Conservation (phyloP, 1,140 invertebrate genomes). For the Aleiodes sp. region DNA sequence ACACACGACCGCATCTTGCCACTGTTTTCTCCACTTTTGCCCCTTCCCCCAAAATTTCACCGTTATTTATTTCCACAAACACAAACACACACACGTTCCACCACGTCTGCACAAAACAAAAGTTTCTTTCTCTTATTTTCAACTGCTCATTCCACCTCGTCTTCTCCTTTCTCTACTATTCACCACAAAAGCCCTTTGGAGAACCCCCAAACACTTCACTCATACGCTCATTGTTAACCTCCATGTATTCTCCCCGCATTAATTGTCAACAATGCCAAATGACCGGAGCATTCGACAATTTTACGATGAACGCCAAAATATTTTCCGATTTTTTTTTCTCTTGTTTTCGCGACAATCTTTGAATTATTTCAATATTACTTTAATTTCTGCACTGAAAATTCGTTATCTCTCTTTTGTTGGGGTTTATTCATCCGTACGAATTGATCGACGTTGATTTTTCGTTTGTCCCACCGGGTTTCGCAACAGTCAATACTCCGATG, state of each 20-base stretch:
- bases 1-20: conserved; percentile 55
- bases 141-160: too few relatives aligned
- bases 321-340: conserved; percentile 8
- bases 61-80: conserved; percentile 21
- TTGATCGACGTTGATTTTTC: conserved; percentile 22
- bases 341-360: neutral
- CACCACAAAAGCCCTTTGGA: too few relatives aligned
- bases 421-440: neutral
- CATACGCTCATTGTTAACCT: too few relatives aligned
- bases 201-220: too few relatives aligned
- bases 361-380: conserved; percentile 6
- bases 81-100: conserved; percentile 23
- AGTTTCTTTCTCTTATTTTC: neutral
- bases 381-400: neutral
- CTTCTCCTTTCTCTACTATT: too few relatives aligned
- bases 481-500: neutral
- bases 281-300: conserved; percentile 41
- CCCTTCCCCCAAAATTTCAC: too few relatives aligned
- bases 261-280: too few relatives aligned
- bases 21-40: conserved; percentile 19
- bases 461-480: neutral
- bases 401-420: conserved; percentile 20
- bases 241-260: too few relatives aligned
- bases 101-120: neutral
- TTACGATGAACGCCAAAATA: too few relatives aligned